A percentile compares a stretch with the other conserved stretches of the same genome.
Conservation (phyloP, 2,113 vertebrate species). For the Aptenodytes forsteri region DNA sequence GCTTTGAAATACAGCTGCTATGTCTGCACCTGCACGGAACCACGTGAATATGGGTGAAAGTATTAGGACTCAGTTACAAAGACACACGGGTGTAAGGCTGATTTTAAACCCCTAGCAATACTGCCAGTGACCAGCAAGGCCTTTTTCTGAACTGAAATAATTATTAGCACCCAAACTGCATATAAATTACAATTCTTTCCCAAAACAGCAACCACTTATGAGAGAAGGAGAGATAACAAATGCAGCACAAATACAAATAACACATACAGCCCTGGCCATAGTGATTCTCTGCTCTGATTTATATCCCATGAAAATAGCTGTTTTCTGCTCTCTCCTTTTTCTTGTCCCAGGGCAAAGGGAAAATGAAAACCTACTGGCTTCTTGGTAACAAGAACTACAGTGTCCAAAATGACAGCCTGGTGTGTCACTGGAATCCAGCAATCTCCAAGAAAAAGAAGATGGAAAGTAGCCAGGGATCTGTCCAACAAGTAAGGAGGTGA, state of each 20-base stretch:
- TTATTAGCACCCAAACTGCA: background rate
- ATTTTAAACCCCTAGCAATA: background rate
- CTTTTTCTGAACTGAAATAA: background rate
- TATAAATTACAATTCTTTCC: background rate
- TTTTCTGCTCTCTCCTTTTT: background rate
- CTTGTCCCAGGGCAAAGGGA: slow-evolving; percentile 83
- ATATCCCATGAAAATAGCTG: background rate
- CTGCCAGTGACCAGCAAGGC: background rate
- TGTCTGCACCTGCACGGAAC: background rate
- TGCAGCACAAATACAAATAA: background rate
- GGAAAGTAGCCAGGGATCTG: slow-evolving; percentile 55
- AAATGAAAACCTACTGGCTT: slow-evolving; percentile 91
- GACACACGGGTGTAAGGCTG: background rate
- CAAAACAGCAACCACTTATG: background rate
- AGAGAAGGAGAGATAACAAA: background rate
- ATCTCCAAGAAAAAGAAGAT: slow-evolving; percentile 76
- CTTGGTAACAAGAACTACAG: slow-evolving; percentile 89
- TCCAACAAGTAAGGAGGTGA: slow-evolving; percentile 70
- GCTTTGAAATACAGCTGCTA: background rate
- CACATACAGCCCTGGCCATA: background rate
- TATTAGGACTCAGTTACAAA: background rate
- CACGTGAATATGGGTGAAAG: background rate
- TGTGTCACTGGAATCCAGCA: slow-evolving; percentile 88
- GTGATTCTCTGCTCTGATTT: background rate
- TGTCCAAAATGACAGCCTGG: slow-evolving; percentile 89